These are phyloP conservation scores for Pedionomus torquatus DNA, from an alignment of 2,113 vertebrate species.

Conservation along the genomic window DNA sequence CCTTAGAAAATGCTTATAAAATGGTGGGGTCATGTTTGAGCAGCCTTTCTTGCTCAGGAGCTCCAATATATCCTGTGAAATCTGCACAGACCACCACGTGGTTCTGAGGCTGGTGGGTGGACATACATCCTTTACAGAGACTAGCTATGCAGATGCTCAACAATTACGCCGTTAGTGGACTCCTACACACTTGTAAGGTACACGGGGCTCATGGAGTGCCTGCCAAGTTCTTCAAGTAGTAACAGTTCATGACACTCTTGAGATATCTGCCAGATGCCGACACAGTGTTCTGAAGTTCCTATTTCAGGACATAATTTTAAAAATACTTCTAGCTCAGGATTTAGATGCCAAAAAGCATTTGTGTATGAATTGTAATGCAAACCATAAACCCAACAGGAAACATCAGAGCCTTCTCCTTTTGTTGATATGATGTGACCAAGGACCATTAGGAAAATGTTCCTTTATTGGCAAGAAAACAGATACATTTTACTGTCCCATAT, in stretches of 20 bases:
- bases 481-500: not conserved
- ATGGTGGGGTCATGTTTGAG: not conserved
- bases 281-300: conserved; percentile 58
- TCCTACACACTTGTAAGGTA: conserved; percentile 49
- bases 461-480: conserved; percentile 26
- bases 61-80: not conserved
- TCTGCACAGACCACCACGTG: fast-evolving
- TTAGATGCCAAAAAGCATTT: conserved; percentile 60
- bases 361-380: conserved; percentile 49
- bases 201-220: not conserved
- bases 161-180: conserved; percentile 5
- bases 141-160: not conserved
- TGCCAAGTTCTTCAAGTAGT: conserved; percentile 65
- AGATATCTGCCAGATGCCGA: conserved; percentile 65
- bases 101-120: not conserved
- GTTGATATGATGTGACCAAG: not conserved
- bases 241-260: conserved; percentile 60
- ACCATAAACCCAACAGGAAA: conserved; percentile 57
- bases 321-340: conserved; percentile 59
- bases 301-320: conserved; percentile 68
- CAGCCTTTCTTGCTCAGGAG: not conserved
- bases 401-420: conserved; percentile 26
- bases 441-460: not conserved
- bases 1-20: not conserved
- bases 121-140: not conserved